Percentiles rank a stretch among this genome's conserved stretches.
phyloP scores from a whole-genome alignment of 2,888 invertebrate genomes.

The Aspidiotus destructor region DNA sequence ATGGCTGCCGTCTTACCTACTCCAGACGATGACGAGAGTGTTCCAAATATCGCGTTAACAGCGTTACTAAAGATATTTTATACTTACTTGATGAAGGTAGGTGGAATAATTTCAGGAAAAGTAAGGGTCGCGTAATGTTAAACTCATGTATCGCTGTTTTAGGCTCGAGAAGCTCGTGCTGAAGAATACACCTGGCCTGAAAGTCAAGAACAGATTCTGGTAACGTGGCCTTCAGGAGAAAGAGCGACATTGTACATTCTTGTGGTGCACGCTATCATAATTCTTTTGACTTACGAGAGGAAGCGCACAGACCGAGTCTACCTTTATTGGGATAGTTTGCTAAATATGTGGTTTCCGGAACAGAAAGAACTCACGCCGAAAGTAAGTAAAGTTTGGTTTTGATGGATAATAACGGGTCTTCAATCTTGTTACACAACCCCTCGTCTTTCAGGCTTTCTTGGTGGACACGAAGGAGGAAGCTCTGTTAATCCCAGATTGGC shows the following conservation, averaged over 20 bases:
- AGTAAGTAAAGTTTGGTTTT: slow-evolving; percentile 30
- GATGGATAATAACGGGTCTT: no score
- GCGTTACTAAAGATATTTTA: slow-evolving; percentile 62
- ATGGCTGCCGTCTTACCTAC: slow-evolving; percentile 68
- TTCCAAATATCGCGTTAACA: slow-evolving; percentile 51
- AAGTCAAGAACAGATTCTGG: slow-evolving; percentile 62
- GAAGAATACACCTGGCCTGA: slow-evolving; percentile 50
- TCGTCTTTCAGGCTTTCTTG: slow-evolving; percentile 50
- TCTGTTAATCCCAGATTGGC: slow-evolving; percentile 81
- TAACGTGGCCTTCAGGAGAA: slow-evolving; percentile 66
- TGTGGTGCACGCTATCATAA: slow-evolving; percentile 74
- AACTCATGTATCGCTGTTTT: slow-evolving; percentile 15
- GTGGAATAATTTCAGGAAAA: background rate
- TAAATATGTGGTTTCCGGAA: slow-evolving; percentile 79
- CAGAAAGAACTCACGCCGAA: slow-evolving; percentile 58
- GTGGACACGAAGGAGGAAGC: slow-evolving; percentile 74
- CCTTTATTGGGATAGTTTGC: slow-evolving; percentile 47
- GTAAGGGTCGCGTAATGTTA: background rate
- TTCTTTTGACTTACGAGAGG: slow-evolving; percentile 63
- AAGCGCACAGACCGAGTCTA: slow-evolving; percentile 31
- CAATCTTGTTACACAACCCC: no score
- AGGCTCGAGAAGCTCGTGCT: slow-evolving; percentile 54
- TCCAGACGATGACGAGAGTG: slow-evolving; percentile 41
- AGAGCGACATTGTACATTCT: slow-evolving; percentile 67
- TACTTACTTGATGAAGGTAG: slow-evolving; percentile 60